A percentile compares a stretch with the other conserved stretches of the same genome.
Conservation (phyloP, 1,140 invertebrate genomes). For the Eumeta japonica region DNA sequence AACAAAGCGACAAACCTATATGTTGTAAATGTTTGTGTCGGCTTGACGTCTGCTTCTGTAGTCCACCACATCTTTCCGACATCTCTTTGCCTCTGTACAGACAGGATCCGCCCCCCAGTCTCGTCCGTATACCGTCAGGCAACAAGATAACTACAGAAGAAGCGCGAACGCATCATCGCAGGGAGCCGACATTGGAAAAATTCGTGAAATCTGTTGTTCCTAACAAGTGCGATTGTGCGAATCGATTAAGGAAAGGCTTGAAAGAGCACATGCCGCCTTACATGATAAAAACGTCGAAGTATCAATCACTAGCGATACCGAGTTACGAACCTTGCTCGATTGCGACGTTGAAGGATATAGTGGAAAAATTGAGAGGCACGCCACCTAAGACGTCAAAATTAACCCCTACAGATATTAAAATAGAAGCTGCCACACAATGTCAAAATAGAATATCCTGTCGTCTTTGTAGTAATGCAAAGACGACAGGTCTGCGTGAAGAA, state of each 20-base stretch:
- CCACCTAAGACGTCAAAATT: constrained; percentile 6
- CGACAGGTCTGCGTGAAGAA: constrained; percentile 5
- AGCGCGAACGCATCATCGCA: constrained; percentile 23
- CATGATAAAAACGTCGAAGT: constrained; percentile 36
- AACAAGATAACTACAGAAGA: constrained; percentile 17
- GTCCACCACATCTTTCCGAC: constrained; percentile 11
- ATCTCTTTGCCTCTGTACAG: constrained; percentile 3
- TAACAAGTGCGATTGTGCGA: constrained; percentile 27
- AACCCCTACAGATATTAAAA: constrained; percentile 15
- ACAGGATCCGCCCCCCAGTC: not conserved
- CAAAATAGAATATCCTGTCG: constrained; percentile 30
- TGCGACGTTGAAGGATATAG: constrained; percentile 24
- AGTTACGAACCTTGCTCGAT: constrained; percentile 32
- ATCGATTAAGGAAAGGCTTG: constrained; percentile 33
- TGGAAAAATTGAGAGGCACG: constrained; percentile 20
- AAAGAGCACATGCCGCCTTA: constrained; percentile 36
- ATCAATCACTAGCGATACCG: constrained; percentile 23
- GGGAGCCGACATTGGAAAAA: constrained; percentile 40
- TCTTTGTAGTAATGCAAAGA: constrained; percentile 17
- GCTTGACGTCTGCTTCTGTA: constrained; percentile 30
- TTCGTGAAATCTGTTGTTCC: constrained; percentile 29
- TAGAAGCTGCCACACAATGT: constrained; percentile 29
- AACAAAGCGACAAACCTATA: constrained; percentile 19
- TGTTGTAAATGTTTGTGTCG: constrained; percentile 21
- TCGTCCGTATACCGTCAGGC: constrained; percentile 8